These are phyloP conservation scores for Metopia argyrocephala DNA, from an alignment of 2,888 invertebrate species.

Conservation along the genomic window DNA sequence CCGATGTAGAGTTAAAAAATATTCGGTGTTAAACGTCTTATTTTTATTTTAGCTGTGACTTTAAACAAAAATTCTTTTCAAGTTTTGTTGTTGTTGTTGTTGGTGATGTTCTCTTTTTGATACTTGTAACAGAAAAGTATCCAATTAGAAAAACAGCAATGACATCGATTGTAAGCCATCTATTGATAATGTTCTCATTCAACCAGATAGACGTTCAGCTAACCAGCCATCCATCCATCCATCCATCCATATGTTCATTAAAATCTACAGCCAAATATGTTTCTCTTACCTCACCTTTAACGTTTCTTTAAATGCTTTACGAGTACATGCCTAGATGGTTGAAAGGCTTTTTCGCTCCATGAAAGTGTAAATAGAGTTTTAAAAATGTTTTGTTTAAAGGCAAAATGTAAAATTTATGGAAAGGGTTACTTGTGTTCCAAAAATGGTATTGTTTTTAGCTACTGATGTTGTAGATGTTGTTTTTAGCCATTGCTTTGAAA, in stretches of 20 bases:
- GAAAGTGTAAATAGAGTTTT: no score
- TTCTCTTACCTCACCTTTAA: background rate
- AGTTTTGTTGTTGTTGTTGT: slow-evolving; percentile 33
- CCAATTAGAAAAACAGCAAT: slow-evolving; percentile 63
- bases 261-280: slow-evolving; percentile 4
- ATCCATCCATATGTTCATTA: slow-evolving; percentile 33
- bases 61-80: slow-evolving; percentile 20
- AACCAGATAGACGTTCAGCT: background rate
- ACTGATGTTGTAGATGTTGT: slow-evolving; percentile 41
- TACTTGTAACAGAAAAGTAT: slow-evolving; percentile 53
- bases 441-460: no score
- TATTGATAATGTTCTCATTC: slow-evolving; percentile 27
- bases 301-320: no score
- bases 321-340: background rate
- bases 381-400: slow-evolving; percentile 6
- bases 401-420: slow-evolving; percentile 40
- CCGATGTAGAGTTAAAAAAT: no score
- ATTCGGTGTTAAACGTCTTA: no score
- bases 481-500: no score
- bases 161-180: slow-evolving; percentile 57
- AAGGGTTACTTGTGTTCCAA: no score
- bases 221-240: slow-evolving; percentile 7
- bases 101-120: no score
- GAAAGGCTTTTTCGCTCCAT: background rate
- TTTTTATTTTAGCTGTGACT: background rate